Evolutionary conservation across 2,113 vertebrate genomes (phyloP).

Genomic region (Neodon shergylaensis): DNA sequence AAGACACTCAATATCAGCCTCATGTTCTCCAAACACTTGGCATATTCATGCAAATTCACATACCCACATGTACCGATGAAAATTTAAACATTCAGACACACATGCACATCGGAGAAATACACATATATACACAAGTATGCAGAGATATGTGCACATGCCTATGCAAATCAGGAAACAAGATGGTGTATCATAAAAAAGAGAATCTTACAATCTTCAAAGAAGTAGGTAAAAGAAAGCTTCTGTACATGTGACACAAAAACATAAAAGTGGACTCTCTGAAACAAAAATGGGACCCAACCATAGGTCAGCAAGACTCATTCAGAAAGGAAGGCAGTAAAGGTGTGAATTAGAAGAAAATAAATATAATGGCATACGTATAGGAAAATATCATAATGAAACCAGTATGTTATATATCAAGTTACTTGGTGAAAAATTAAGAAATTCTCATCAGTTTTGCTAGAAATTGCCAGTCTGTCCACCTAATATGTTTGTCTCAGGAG

Average conservation of each 20-base stretch:
- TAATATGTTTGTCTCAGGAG: not conserved
- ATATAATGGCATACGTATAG: not conserved
- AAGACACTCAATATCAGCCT: not conserved
- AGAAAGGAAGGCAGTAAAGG: accelerated
- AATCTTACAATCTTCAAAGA: not conserved
- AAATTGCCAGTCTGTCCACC: not conserved
- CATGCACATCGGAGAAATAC: too few species aligned
- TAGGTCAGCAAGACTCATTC: accelerated
- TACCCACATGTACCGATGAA: not conserved
- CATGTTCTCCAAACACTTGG: not conserved
- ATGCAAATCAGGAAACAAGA: not conserved
- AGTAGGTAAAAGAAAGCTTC: not conserved
- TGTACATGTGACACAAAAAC: not conserved
- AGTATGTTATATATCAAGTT: not conserved
- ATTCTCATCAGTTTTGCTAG: not conserved
- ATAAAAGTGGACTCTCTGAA: not conserved
- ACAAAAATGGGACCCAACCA: too few species aligned
- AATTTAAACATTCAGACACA: not conserved
- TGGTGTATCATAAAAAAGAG: too few species aligned
- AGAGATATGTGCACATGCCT: not conserved
- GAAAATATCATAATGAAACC: not conserved
- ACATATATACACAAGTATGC: not conserved
- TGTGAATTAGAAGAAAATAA: not conserved
- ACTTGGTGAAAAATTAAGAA: not conserved
- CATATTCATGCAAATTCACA: not conserved